Evolutionary conservation across 2,113 vertebrate species (phyloP).

Genomic region (Megaceryle torquata): DNA sequence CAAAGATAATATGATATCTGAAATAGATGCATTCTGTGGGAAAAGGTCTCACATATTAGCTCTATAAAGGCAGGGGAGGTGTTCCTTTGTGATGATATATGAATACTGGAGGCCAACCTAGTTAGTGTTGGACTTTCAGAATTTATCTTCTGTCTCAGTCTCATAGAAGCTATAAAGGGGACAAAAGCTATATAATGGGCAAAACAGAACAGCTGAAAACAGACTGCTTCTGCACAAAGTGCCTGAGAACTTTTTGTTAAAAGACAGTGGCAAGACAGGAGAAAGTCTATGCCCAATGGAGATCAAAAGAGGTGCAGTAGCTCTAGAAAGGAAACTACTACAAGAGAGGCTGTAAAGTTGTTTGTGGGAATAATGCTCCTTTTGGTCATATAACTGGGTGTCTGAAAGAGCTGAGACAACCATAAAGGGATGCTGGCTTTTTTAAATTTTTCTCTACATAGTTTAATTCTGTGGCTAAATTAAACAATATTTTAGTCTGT

Average conservation of each 20-base stretch:
- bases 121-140: neutral
- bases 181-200: neutral
- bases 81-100: neutral
- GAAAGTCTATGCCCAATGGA: neutral
- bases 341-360: neutral
- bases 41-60: neutral
- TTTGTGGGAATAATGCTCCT: neutral
- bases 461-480: slow-evolving; percentile 18
- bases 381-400: slow-evolving; percentile 11
- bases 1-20: neutral
- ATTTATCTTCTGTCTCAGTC: neutral
- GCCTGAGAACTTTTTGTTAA: neutral
- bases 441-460: slow-evolving; percentile 2
- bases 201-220: neutral
- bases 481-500: neutral
- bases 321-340: neutral
- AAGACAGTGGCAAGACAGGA: neutral
- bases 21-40: neutral
- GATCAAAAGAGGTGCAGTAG: slow-evolving; percentile 30
- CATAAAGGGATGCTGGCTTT: neutral
- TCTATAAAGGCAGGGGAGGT: neutral
- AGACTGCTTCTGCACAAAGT: neutral
- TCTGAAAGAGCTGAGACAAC: neutral
- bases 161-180: neutral
- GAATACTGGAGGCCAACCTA: neutral